Evolutionary conservation across 2,888 invertebrate genomes (phyloP).

Genomic region (Mythimna ferrago): DNA sequence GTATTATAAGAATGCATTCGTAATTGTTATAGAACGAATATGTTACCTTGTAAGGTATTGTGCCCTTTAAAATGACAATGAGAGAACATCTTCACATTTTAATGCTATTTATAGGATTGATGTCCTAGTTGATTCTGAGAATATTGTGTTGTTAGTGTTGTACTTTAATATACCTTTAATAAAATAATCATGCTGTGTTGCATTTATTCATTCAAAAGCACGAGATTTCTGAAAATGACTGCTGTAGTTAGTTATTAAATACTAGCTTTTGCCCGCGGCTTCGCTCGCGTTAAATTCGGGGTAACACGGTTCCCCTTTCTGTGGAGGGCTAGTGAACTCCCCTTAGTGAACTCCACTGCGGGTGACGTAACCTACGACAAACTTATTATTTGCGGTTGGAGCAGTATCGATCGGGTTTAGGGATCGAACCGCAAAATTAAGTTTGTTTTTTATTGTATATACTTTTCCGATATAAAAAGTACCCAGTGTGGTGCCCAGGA

Average conservation of each 20-base stretch:
- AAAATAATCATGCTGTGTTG: slow-evolving; percentile 15
- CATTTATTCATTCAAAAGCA: not conserved
- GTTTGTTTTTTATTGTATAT: too few species aligned
- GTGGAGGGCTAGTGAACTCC: too few species aligned
- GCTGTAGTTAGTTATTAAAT: not conserved
- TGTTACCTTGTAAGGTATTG: slow-evolving; percentile 28
- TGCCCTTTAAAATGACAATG: slow-evolving; percentile 54
- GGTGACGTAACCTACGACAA: too few species aligned
- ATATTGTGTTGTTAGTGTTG: slow-evolving; percentile 30
- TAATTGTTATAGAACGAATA: slow-evolving; percentile 42
- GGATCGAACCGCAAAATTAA: too few species aligned
- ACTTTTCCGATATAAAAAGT: too few species aligned
- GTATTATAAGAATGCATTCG: slow-evolving; percentile 30
- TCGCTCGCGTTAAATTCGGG: too few species aligned
- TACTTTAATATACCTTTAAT: slow-evolving; percentile 3
- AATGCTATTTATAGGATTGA: slow-evolving; percentile 50
- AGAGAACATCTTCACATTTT: slow-evolving; percentile 54
- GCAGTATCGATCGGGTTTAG: too few species aligned
- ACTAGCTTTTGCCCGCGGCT: not conserved
- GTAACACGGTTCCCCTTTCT: too few species aligned
- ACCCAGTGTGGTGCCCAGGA: too few species aligned
- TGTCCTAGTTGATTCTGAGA: slow-evolving; percentile 48
- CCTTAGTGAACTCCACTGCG: too few species aligned
- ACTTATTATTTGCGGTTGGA: too few species aligned
- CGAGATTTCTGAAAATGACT: not conserved